A percentile compares a stretch with the other conserved stretches of the same genome.
phyloP scores from a whole-genome alignment of 2,113 vertebrate genomes.

The Eublepharis macularius region DNA sequence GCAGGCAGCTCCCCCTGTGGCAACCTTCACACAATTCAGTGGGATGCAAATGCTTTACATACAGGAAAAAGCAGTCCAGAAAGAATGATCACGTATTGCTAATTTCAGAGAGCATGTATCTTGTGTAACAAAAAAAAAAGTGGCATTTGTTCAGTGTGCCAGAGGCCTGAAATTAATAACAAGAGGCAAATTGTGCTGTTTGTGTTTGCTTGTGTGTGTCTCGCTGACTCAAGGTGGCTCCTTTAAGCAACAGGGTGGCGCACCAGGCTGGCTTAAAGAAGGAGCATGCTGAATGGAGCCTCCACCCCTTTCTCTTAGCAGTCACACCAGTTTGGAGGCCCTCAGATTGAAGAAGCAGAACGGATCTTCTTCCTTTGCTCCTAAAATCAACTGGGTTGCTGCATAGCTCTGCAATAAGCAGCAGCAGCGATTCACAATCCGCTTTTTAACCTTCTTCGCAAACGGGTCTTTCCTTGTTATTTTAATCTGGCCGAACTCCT shows the following conservation, averaged over 20 bases:
- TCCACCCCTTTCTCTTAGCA: neutral
- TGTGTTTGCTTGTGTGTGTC: neutral
- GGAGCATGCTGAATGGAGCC: neutral
- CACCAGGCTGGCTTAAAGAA: neutral
- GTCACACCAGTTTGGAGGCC: neutral
- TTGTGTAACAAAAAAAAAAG: too few relatives aligned
- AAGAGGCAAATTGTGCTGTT: neutral
- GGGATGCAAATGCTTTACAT: too few relatives aligned
- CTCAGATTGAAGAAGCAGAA: neutral
- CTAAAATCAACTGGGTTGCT: neutral
- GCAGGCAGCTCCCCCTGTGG: neutral
- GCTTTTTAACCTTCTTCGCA: too few relatives aligned
- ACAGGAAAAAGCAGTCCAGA: too few relatives aligned
- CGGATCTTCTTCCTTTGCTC: neutral
- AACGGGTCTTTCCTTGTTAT: too few relatives aligned
- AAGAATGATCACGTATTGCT: too few relatives aligned
- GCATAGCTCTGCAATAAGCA: neutral
- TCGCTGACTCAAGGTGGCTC: neutral
- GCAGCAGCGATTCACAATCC: too few relatives aligned
- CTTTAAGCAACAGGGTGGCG: neutral
- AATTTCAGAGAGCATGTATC: neutral
- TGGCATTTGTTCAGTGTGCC: too few relatives aligned
- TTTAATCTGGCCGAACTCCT: too few relatives aligned
- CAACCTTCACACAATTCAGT: too few relatives aligned
- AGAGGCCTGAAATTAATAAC: too few relatives aligned